Percentiles rank a stretch among this genome's conserved stretches.
These are phyloP conservation scores for Tetraodon nigroviridis DNA, from an alignment of 2,113 vertebrate genomes.

Conservation along the genomic window DNA sequence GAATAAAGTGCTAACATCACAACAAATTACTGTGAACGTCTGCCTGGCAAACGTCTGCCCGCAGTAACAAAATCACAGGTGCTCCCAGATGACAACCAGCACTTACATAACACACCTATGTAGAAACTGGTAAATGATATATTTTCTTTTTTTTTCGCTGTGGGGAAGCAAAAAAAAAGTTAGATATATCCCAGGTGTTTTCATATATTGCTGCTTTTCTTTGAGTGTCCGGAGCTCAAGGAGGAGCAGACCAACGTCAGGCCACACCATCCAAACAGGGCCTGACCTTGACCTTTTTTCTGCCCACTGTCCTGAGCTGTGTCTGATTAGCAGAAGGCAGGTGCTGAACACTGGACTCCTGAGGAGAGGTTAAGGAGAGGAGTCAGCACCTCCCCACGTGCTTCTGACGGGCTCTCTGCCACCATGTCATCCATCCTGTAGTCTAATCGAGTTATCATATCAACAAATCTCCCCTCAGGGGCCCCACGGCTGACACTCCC, in stretches of 20 bases:
- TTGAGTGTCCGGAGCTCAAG: constrained; percentile 1
- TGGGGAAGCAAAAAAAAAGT: neutral
- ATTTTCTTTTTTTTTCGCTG: neutral
- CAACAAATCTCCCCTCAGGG: constrained; percentile 78
- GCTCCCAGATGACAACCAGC: constrained; percentile 21
- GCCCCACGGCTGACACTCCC: constrained; percentile 74
- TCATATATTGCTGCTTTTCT: constrained; percentile 1
- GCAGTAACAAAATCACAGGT: constrained; percentile 11
- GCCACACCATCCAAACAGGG: constrained; percentile 23
- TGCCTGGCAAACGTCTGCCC: too few relatives aligned
- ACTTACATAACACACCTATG: constrained; percentile 13
- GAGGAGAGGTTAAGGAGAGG: constrained; percentile 85
- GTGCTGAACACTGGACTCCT: constrained; percentile 75
- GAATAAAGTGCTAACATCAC: constrained; percentile 2
- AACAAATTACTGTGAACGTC: constrained; percentile 1
- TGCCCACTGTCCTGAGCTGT: constrained; percentile 27
- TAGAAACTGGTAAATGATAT: neutral
- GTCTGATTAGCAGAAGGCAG: constrained; percentile 69
- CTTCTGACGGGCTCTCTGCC: constrained; percentile 66
- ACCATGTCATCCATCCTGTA: constrained; percentile 75
- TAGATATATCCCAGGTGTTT: constrained; percentile 14
- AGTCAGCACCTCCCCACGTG: constrained; percentile 76
- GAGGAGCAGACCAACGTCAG: constrained; percentile 4
- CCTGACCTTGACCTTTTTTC: constrained; percentile 48
- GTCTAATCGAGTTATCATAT: constrained; percentile 94